Evolutionary conservation across 37 sponge, comb jelly and placozoan species (phyloP), one percentile per base, ranked within the genome.

Genomic region (Spongia lamella): DNA sequence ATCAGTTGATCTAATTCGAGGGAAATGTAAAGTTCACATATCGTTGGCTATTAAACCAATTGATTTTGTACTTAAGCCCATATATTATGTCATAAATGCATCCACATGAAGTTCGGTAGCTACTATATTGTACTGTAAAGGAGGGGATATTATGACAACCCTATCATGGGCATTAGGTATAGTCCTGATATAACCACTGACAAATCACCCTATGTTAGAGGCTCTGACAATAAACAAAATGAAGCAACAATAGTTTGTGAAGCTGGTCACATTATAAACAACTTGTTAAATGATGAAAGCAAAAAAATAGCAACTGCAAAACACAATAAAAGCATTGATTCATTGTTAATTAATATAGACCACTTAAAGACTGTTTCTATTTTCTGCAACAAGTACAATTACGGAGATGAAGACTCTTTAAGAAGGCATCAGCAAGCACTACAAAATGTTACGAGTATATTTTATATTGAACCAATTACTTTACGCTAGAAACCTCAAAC

Each of bases 121-220:
- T n/a, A 37, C 50, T 43, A 61, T 75, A 13, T 51, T 75, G 4
- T 75, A 75, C 51, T 22, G 29, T n/a, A 75, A 58, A 37, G 51
- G 27, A 22, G 50, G 63, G n/a, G 51, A 75, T 36, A 29, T 75
- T 3, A 7, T 75, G 3, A 43, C 22, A 24, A 19, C 14, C 63
- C 27, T 75, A n/a, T 75, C 76, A 34, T 75, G 76, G 63, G 76
- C 76, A 34, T 52, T 75, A 25, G 76, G 76, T 47, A 61, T 21
- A 13, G 7, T 40, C 21, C 13, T 59, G 21, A 59, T 9, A 64
- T 51, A 17, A 51, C 17, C 53, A 14, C 14, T 15, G 25, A 21
- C 62, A 60, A 20, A 9, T 30, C n/a, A 19, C 22, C 25, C n/a
- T 21, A 30, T 26, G 7, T 20, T 43, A 24, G 19, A 6, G 6